Evolutionary conservation across 2,113 vertebrate species (phyloP), one percentile per base, ranked within the genome.

Genomic region (Tachuris rubrigastra): DNA sequence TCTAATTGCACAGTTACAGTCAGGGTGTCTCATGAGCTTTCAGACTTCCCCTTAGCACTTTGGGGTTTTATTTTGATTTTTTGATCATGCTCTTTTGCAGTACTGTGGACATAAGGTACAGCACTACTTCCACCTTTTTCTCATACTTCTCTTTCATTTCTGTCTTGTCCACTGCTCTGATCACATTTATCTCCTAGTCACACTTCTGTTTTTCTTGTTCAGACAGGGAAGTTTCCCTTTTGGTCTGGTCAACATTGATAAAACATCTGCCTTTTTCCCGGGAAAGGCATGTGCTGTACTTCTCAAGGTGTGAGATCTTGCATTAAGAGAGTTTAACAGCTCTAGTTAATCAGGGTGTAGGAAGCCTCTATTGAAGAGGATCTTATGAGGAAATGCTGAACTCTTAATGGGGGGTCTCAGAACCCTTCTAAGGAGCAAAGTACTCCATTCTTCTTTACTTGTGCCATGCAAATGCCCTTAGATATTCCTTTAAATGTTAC

Each of bases 341-440:
- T 83, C 4, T 9, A 30, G 12, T 33, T 75, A 44, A 1, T 1
- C 17, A 3, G 1, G 2, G 14, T 49, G 14, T 30, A 33, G 8
- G 27, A 84, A 52, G 59, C 7, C 9, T 88, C 20, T 65, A 10
- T 6, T 76, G 18, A 52, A 65, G 13, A 27, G 16, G 12, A 52
- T n/a, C 33, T n/a, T 37, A 8, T 0, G 4, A 41, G 19, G 39
- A 76, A 76, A 52, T 23, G 22, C 17, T 28, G 6, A 47, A 41
- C 6, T 33, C 0, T 0, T 75, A 72, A 37, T 20, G 27, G 27
- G 20, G n/a, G 7, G 58, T 44, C 63, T 52, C 80, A 33, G 59
- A 89, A 47, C 24, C n/a, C 4, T 59, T 83, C 19, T 78, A 49
- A 55, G 8, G 15, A 50, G 10, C 5, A 33, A 66, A 79, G 5